Percentiles rank a stretch among this genome's conserved stretches.
Evolutionary conservation across 2,888 invertebrate genomes (phyloP).

Genomic region (Temnothorax rugatulus): DNA sequence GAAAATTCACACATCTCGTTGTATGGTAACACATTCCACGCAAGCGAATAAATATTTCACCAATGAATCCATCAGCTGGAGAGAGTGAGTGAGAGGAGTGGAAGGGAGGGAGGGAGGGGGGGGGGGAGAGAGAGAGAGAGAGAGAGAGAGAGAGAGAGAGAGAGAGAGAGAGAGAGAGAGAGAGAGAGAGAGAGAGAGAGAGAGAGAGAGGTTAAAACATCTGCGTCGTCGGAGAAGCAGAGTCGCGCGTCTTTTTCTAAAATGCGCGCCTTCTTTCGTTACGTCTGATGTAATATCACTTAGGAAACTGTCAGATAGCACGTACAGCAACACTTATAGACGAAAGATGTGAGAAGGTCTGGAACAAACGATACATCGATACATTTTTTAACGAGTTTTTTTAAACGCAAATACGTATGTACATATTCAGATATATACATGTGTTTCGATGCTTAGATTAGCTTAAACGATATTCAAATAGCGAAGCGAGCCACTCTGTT

Average conservation of each 20-base stretch:
- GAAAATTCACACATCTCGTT: neutral
- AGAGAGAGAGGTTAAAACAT: neutral
- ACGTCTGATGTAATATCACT: conserved; percentile 29
- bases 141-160: neutral
- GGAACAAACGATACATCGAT: neutral
- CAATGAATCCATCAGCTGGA: neutral
- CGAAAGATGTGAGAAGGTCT: neutral
- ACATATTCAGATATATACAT: neutral
- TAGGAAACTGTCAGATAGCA: neutral
- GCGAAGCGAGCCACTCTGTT: neutral
- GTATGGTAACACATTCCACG: neutral
- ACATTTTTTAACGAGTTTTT: neutral
- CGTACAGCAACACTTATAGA: neutral
- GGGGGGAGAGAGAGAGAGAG: neutral
- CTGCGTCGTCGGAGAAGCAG: neutral
- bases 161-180: neutral
- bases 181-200: neutral
- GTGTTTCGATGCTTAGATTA: neutral
- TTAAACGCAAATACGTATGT: neutral
- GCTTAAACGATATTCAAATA: conserved; percentile 1
- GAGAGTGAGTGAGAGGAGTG: no score
- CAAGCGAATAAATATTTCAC: neutral
- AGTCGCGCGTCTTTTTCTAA: neutral
- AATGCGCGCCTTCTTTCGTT: neutral
- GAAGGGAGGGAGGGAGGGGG: no score